Evolutionary conservation across 1,140 invertebrate species (phyloP).

Genomic region (Dysdera silvatica): DNA sequence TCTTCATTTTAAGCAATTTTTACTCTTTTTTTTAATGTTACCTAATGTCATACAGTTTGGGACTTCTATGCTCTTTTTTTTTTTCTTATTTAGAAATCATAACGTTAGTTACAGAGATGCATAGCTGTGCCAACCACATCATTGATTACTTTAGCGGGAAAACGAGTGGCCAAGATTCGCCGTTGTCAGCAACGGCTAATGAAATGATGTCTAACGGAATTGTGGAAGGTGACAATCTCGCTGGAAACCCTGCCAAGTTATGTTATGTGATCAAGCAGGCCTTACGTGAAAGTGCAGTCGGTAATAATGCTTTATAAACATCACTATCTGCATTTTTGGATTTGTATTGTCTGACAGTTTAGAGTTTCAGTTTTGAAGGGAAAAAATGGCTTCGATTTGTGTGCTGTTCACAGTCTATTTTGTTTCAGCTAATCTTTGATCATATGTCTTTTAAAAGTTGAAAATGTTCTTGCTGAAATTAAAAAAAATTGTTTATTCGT

Average conservation of each 20-base stretch:
- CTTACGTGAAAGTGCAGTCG: constrained; percentile 53
- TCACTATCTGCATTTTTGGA: not conserved
- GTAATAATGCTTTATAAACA: constrained; percentile 28
- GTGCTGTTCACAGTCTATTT: no score
- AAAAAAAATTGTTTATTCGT: no score
- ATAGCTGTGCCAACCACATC: constrained; percentile 51
- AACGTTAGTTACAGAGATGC: constrained; percentile 54
- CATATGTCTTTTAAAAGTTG: no score
- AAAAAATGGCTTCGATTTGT: no score
- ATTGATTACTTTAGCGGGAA: constrained; percentile 50
- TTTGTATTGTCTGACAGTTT: constrained; percentile 3
- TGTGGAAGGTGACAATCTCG: constrained; percentile 15
- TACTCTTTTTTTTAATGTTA: no score
- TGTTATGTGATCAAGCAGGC: constrained; percentile 55
- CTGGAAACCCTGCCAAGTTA: constrained; percentile 50
- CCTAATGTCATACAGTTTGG: no score
- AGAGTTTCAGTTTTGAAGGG: no score
- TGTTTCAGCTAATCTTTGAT: no score
- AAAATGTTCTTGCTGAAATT: no score
- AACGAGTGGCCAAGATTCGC: constrained; percentile 3
- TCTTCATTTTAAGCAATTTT: no score
- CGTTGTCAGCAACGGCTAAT: not conserved
- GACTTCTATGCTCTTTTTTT: not conserved
- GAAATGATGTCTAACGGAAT: not conserved
- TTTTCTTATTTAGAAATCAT: constrained; percentile 52